These are phyloP conservation scores for Bellardia pandia DNA, from an alignment of 2,888 invertebrate species.

Conservation along the genomic window DNA sequence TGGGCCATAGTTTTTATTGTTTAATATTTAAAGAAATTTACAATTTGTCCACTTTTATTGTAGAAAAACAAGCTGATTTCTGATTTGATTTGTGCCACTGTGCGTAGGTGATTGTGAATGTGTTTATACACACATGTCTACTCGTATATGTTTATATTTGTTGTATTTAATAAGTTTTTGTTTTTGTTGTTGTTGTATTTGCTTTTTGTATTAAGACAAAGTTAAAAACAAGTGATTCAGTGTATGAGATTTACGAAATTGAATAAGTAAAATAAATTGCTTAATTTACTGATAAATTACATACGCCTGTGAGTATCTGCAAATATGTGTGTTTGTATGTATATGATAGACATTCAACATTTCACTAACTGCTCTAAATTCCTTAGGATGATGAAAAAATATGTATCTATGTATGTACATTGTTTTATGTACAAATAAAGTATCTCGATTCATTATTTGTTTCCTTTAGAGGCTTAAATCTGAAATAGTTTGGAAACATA, in stretches of 20 bases:
- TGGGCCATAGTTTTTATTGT: too few species aligned
- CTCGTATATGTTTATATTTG: neutral
- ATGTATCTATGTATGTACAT: too few species aligned
- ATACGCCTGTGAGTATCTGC: constrained; percentile 43
- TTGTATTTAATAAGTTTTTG: constrained; percentile 6
- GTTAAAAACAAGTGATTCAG: constrained; percentile 68
- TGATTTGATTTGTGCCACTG: too few species aligned
- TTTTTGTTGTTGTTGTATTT: neutral
- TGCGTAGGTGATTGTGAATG: too few species aligned
- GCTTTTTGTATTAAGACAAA: neutral
- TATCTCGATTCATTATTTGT: too few species aligned
- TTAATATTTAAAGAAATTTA: too few species aligned
- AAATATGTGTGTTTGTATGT: neutral
- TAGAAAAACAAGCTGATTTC: too few species aligned
- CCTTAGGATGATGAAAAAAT: neutral
- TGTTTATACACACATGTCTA: neutral
- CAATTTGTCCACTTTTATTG: too few species aligned
- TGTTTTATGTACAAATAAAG: too few species aligned
- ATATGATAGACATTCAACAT: neutral
- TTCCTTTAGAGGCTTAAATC: too few species aligned
- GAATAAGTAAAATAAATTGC: constrained; percentile 83
- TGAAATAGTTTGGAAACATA: too few species aligned
- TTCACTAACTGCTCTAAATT: neutral
- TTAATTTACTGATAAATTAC: constrained; percentile 83
- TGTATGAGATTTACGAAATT: constrained; percentile 81